phyloP scores from a whole-genome alignment of 1,140 invertebrate genomes.

The Saccostrea cuccullata region DNA sequence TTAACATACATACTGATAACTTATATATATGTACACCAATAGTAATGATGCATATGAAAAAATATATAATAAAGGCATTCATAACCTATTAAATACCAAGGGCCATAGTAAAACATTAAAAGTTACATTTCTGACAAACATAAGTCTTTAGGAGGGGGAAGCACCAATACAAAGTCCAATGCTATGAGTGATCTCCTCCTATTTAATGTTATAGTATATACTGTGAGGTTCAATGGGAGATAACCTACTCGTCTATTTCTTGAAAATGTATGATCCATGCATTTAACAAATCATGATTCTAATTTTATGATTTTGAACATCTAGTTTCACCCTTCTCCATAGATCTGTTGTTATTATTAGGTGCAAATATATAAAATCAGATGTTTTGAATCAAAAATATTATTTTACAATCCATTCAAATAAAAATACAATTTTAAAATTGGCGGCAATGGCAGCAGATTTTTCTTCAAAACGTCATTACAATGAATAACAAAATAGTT shows the following conservation, averaged over 20 bases:
- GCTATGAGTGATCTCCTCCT: conserved; percentile 9
- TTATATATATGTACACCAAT: conserved; percentile 24
- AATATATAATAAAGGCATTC: conserved; percentile 38
- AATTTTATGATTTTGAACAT: no score
- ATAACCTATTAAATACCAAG: conserved; percentile 16
- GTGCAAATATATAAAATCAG: neutral
- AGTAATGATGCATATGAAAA: conserved; percentile 32
- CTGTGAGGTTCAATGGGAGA: neutral
- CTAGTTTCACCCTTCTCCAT: neutral
- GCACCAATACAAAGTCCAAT: conserved; percentile 25
- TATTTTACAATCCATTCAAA: neutral
- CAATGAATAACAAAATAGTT: conserved; percentile 3
- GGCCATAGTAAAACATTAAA: conserved; percentile 25
- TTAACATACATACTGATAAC: conserved; percentile 32
- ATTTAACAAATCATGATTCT: neutral
- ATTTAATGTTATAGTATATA: neutral
- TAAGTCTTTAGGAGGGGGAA: conserved; percentile 18
- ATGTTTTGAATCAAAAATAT: neutral
- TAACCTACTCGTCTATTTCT: neutral
- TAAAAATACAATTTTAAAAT: neutral
- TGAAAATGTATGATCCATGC: neutral
- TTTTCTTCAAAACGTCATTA: neutral
- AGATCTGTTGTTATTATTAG: neutral
- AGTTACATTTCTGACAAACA: conserved; percentile 9
- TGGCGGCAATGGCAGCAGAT: neutral